Conservation (phyloP, 2,797 vertebrate genomes). For the Danio jaintianensis region DNA sequence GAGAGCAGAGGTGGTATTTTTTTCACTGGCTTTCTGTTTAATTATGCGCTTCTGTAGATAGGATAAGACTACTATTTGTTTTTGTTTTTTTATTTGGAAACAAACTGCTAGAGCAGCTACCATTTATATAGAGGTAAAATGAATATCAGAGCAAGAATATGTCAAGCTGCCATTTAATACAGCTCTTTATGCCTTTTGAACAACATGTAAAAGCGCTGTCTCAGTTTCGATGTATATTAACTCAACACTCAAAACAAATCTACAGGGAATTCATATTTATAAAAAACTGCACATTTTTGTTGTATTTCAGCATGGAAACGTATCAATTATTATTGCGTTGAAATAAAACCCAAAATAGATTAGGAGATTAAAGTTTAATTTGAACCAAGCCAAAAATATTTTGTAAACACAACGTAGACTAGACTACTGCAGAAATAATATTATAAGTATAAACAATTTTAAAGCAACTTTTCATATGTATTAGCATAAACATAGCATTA, state of each 20-base stretch:
- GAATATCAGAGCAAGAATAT: background rate
- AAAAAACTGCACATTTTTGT: background rate
- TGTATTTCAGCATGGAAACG: background rate
- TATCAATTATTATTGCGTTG: background rate
- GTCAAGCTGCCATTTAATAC: background rate
- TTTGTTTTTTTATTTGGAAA: too few relatives aligned
- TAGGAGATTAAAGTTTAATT: background rate
- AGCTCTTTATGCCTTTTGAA: background rate
- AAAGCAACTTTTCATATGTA: too few relatives aligned
- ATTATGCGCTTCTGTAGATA: background rate
- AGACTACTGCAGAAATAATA: background rate
- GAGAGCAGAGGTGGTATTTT: background rate
- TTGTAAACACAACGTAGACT: background rate
- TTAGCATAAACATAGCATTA: too few relatives aligned
- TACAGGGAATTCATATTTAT: background rate
- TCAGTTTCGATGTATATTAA: background rate
- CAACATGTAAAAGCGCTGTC: background rate
- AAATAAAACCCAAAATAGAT: background rate
- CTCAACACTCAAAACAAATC: background rate
- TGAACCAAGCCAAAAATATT: background rate
- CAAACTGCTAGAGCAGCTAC: background rate
- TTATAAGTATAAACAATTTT: too few relatives aligned
- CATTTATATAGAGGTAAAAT: constrained; percentile 9
- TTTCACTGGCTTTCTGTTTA: background rate
- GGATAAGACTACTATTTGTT: constrained; percentile 5